Base-by-base conservation (phyloP, 1,140 invertebrate genomes). In the Conopomorpha cramerella region DNA sequence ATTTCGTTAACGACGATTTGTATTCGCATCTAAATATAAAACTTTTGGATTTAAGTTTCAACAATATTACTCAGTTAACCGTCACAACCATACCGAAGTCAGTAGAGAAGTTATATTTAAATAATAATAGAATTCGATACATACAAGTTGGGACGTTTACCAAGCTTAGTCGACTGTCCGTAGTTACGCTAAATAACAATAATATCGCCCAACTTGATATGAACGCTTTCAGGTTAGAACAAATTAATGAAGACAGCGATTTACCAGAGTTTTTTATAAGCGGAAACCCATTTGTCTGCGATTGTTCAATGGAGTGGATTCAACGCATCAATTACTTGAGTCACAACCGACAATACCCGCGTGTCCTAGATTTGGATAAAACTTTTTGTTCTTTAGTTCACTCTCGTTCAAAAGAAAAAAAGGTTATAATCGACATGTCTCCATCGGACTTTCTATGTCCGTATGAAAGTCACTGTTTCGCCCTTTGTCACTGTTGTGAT, bases 391-490 rank as follows among this genome's bases (percentile, higher is more conserved):
- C 86, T 45, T 70, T 94, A 45, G 84, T 89, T 7, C 91, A 93
- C 79, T 86, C 87, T 41, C 78, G 90, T 33, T 84, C 84, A 34
- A 83, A 67, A 51, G 52, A 65, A 43, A 90, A 86, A 60, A 84
- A 91, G 40, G 84, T 88, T 12, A 77, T 94, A 36, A 81, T 91
- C 29, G 86, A 90, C 54, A 86, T 90, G 30, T 86, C 87, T 57
- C 79, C 88, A 11, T 88, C 89, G 7, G 88, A 93, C 56, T 94
- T 93, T 73, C 78, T 95, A 28, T 95, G 92, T 70, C 84, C 85
- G 4, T 95, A 95, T 72, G 86, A 90, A 55, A 87, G 86, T n/a
- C 91, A 93, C 68, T 95, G 91, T 73, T 93, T 92, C 58, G 86
- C 90, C 2, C 78, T 93, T 1, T 94, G 92, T 63, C 90, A 93